A percentile compares a stretch with the other conserved stretches of the same genome.
phyloP scores from a whole-genome alignment of 2,888 invertebrate genomes.

The Scaptomyza caliginosa region DNA sequence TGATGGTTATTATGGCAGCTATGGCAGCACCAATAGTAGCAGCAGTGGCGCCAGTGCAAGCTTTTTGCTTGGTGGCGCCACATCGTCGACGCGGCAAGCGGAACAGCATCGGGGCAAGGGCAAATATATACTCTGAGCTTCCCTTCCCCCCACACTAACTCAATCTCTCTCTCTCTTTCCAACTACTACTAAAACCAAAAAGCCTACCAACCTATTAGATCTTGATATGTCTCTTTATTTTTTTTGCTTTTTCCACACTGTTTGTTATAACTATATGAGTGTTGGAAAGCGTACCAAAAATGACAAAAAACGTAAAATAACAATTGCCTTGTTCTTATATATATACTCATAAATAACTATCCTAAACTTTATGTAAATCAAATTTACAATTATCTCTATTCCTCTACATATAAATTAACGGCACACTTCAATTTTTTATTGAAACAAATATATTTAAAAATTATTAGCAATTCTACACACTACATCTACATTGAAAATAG shows the following conservation, averaged over 20 bases:
- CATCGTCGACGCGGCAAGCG: conserved; percentile 72
- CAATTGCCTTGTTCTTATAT: conserved; percentile 69
- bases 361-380: conserved; percentile 67
- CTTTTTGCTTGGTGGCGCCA: conserved; percentile 56
- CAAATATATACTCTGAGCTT: conserved; percentile 65
- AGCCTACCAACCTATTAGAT: not conserved
- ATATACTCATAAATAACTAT: conserved; percentile 34
- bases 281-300: conserved; percentile 61
- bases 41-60: conserved; percentile 69
- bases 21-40: conserved; percentile 62
- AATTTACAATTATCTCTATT: conserved; percentile 64
- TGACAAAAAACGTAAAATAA: conserved; percentile 32
- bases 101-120: conserved; percentile 68
- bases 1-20: conserved; percentile 61
- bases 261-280: conserved; percentile 25
- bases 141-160: conserved; percentile 3
- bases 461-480: conserved; percentile 35
- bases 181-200: not conserved
- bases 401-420: conserved; percentile 4
- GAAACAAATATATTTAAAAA: conserved; percentile 38
- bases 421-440: conserved; percentile 54
- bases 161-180: not conserved
- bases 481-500: conserved; percentile 23
- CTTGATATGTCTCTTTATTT: conserved; percentile 12
- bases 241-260: conserved; percentile 27